phyloP scores from a whole-genome alignment of 2,888 invertebrate genomes.

The Pachycephus smyrnensis region DNA sequence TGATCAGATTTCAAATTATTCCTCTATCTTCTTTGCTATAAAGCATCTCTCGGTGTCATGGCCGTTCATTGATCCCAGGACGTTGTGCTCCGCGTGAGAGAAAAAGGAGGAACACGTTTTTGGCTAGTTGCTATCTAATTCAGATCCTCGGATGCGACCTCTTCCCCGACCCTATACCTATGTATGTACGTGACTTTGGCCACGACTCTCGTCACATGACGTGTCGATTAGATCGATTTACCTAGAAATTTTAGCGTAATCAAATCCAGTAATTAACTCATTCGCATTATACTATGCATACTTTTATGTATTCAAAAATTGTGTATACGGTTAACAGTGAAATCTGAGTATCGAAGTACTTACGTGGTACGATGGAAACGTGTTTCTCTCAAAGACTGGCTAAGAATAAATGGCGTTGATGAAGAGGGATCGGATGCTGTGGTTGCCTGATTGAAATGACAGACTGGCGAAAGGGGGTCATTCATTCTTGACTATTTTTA shows the following conservation, averaged over 20 bases:
- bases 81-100: not conserved
- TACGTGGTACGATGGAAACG: not conserved
- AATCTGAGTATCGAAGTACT: not conserved
- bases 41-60: not conserved
- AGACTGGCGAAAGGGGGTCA: not conserved
- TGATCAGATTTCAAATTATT: not conserved
- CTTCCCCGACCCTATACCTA: not conserved
- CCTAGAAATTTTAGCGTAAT: not conserved
- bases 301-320: not conserved
- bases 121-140: not conserved
- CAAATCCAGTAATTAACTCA: not conserved
- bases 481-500: conserved; percentile 35
- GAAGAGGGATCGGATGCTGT: not conserved
- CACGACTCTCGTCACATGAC: not conserved
- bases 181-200: not conserved
- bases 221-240: not conserved
- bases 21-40: not conserved
- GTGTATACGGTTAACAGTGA: not conserved
- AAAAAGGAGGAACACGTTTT: not conserved
- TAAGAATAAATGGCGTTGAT: not conserved
- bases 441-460: not conserved
- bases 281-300: not conserved
- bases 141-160: not conserved
- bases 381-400: not conserved
- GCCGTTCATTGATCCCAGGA: not conserved